Conservation (phyloP, 2,797 vertebrate species). For the Sylvilagus floridanus region DNA sequence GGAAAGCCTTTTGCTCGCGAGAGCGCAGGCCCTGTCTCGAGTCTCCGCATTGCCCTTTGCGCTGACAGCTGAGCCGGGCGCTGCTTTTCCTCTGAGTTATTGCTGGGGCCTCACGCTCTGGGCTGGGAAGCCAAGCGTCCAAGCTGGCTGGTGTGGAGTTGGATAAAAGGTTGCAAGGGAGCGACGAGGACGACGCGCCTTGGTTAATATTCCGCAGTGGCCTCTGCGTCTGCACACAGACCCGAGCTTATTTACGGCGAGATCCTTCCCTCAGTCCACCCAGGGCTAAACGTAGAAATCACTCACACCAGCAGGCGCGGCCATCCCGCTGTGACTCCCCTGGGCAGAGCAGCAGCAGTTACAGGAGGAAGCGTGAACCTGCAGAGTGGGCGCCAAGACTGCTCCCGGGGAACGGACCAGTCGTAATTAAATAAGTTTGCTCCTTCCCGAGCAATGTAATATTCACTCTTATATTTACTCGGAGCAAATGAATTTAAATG, state of each 20-base stretch:
- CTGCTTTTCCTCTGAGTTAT: not conserved
- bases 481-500: constrained; percentile 32
- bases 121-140: rapidly evolving
- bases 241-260: not conserved
- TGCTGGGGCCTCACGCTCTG: rapidly evolving
- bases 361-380: not conserved
- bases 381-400: not conserved
- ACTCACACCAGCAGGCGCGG: too few relatives aligned
- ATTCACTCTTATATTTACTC: constrained; percentile 17
- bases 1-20: not conserved
- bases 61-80: not conserved
- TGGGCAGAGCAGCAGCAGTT: not conserved
- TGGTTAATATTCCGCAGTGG: not conserved
- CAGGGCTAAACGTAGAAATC: not conserved
- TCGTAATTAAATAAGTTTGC: not conserved
- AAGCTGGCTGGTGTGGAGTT: not conserved
- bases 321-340: not conserved
- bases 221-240: not conserved
- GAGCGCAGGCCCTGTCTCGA: not conserved
- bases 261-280: not conserved
- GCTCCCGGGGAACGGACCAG: not conserved
- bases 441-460: not conserved
- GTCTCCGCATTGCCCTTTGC: not conserved
- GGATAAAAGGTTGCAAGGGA: not conserved
- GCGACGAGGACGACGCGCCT: rapidly evolving